Evolutionary conservation across 2,113 vertebrate genomes (phyloP).

Genomic region (Cyanocitta stelleri): DNA sequence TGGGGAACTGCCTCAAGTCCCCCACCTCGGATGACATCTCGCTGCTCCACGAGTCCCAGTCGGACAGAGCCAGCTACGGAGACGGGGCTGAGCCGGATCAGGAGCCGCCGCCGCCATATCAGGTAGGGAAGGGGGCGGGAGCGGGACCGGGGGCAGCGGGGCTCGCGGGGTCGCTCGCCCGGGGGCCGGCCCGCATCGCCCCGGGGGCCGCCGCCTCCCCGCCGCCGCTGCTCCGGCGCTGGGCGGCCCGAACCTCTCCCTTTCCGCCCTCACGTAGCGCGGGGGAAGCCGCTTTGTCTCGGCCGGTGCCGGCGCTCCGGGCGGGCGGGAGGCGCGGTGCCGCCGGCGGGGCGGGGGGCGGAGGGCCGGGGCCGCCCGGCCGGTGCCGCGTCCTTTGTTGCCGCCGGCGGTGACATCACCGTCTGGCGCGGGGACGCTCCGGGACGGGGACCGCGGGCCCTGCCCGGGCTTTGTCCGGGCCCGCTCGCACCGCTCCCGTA

Average conservation of each 20-base stretch:
- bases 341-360: background rate
- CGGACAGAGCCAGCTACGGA: conserved; percentile 91
- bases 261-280: background rate
- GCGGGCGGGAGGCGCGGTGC: background rate
- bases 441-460: conserved; percentile 31
- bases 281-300: background rate
- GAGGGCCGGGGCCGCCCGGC: background rate
- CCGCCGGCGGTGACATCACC: conserved; percentile 73
- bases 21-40: conserved; percentile 97
- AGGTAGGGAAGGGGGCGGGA: conserved; percentile 72
- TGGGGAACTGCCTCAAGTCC: conserved; percentile 96
- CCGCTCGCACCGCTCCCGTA: background rate
- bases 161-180: too few relatives aligned
- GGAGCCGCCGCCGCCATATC: conserved; percentile 95
- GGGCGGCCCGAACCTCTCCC: background rate
- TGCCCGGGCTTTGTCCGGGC: background rate
- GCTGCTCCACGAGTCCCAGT: conserved; percentile 93
- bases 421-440: conserved; percentile 52
- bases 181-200: too few relatives aligned
- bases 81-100: conserved; percentile 88
- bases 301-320: background rate
- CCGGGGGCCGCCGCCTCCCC: conserved; percentile 80
- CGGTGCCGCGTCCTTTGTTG: conserved; percentile 69
- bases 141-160: background rate
- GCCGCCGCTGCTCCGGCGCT: background rate